Conservation (phyloP, 2,797 vertebrate species). For the Odontamblyopus lacepedii region DNA sequence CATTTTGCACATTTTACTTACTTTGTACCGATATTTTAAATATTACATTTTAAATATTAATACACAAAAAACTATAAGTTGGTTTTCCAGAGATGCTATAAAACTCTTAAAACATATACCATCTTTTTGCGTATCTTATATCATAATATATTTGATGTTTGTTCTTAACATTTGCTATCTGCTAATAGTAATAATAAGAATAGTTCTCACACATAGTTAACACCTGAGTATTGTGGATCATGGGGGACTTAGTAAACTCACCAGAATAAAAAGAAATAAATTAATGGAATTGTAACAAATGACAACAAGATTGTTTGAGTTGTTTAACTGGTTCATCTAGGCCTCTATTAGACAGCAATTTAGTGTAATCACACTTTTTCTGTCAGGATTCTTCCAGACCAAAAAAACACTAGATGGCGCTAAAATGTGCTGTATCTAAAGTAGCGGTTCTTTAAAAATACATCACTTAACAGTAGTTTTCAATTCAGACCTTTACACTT, state of each 20-base stretch:
- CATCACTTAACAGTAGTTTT: too few species aligned
- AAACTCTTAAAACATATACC: neutral
- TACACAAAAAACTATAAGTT: too few species aligned
- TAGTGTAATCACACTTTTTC: neutral
- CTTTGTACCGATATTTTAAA: too few species aligned
- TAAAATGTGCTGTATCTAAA: neutral
- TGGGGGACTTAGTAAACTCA: neutral
- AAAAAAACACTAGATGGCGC: neutral
- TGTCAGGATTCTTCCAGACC: neutral
- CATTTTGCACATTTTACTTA: too few species aligned
- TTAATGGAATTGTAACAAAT: neutral
- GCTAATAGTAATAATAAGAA: neutral
- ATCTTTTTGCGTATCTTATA: neutral
- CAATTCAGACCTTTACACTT: neutral
- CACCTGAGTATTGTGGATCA: neutral
- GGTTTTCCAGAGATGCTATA: too few species aligned
- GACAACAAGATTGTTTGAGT: neutral
- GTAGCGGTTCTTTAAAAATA: neutral
- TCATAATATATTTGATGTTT: neutral
- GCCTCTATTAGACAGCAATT: neutral
- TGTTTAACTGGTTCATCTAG: neutral
- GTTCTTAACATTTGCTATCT: neutral
- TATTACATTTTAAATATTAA: too few species aligned
- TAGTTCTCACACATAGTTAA: neutral
- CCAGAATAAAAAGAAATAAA: neutral